Conservation (phyloP, 1,140 invertebrate genomes). For the Sitophilus oryzae region DNA sequence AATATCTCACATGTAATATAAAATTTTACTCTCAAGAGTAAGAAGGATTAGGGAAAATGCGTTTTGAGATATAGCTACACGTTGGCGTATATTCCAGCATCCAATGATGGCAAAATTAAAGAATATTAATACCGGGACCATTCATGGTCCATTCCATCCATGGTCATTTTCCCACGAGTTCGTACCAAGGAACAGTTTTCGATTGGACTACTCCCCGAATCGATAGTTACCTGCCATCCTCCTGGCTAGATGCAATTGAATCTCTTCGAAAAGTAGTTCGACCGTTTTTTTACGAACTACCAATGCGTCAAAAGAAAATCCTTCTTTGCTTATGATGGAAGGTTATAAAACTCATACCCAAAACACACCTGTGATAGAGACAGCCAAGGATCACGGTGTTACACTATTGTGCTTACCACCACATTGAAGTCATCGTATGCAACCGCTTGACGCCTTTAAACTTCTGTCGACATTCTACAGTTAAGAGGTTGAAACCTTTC, state of each 20-base stretch:
- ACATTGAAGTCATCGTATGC: conserved; percentile 18
- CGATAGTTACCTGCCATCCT: conserved; percentile 17
- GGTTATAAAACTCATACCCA: conserved; percentile 20
- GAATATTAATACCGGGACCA: too few relatives aligned
- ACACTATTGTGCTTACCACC: conserved; percentile 21
- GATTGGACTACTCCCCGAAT: conserved; percentile 17
- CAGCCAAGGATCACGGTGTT: conserved; percentile 14
- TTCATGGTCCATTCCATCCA: too few relatives aligned
- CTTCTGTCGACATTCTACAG: conserved; percentile 21
- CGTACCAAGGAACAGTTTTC: conserved; percentile 32
- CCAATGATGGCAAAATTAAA: too few relatives aligned
- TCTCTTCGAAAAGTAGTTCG: conserved; percentile 18
- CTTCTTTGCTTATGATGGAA: conserved; percentile 10
- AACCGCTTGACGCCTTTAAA: conserved; percentile 17
- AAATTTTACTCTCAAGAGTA: too few relatives aligned
- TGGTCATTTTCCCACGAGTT: conserved; percentile 28
- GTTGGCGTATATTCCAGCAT: too few relatives aligned
- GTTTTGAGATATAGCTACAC: too few relatives aligned
- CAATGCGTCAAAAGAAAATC: conserved; percentile 9
- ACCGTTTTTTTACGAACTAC: conserved; percentile 23
- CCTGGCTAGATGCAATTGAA: conserved; percentile 20
- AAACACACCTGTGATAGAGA: conserved; percentile 21
- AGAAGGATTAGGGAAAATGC: too few relatives aligned
- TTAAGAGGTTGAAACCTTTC: conserved; percentile 24
- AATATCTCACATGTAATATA: too few relatives aligned